phyloP scores from a whole-genome alignment of 2,797 vertebrate species.

The Sitta carolinensis region DNA sequence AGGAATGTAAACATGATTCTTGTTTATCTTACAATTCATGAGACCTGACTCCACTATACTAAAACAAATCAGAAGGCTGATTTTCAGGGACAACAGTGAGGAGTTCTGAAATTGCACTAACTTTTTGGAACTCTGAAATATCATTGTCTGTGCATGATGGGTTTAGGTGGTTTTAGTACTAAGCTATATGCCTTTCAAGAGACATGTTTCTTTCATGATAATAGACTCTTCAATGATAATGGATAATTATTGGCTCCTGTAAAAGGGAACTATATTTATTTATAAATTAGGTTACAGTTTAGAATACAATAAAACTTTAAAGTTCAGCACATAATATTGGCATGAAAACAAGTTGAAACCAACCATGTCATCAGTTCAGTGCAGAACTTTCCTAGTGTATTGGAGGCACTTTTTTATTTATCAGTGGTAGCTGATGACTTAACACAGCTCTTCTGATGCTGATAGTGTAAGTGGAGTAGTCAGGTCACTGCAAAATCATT shows the following conservation, averaged over 20 bases:
- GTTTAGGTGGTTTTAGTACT: background rate
- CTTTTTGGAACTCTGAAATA: background rate
- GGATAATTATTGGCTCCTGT: background rate
- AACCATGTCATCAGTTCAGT: background rate
- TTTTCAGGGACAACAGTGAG: too few species aligned
- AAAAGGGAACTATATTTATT: background rate
- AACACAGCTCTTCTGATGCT: background rate
- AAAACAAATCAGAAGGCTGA: too few species aligned
- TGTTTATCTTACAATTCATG: too few species aligned
- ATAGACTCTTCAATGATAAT: background rate
- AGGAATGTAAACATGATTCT: too few species aligned
- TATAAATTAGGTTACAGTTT: background rate
- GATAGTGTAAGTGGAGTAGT: background rate
- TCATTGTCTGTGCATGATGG: background rate
- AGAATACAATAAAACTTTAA: background rate
- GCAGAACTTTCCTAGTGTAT: background rate
- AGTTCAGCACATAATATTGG: background rate
- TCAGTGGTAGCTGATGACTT: background rate
- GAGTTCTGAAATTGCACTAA: background rate
- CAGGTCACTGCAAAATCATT: background rate
- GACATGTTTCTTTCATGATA: background rate
- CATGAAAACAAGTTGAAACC: background rate
- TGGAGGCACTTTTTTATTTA: background rate
- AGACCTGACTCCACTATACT: too few species aligned
- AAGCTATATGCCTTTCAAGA: background rate